Base-by-base conservation (phyloP, 2,888 invertebrate species). In the Bembecia ichneumoniformis region DNA sequence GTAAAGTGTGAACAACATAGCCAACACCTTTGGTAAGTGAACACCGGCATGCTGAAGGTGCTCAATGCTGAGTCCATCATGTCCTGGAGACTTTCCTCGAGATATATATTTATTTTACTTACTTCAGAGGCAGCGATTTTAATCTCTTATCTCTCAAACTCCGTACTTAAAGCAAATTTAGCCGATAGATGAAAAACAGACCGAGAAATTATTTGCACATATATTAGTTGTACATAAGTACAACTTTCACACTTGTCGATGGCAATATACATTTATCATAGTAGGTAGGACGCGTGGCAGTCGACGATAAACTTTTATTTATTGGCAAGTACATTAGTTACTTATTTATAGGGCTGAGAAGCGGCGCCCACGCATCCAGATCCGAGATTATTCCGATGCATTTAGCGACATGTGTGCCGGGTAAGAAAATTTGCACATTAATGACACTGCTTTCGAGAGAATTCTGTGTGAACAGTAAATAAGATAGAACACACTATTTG, bases 281-380 rank as follows among this genome's bases (percentile, higher is more conserved):
- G 46, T 51, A 49, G 51, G 51, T 48, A 47, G 51, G 48, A 50
- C 47, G 43, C 52, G 36, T 50, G 55, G 46, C 49, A 49, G 35
- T 28, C 49, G 47, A 49, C 52, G 55, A 54, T 55, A 55, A 50
- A 49, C 35, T 9, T 36, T 52, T 55, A 53, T 55, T 53, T 55
- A 53, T 55, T 47, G 49, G 28, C 49, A 16, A 51, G 47, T 48
- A 50, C 51, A 48, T 50, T 48, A 47, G 48, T 50, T 49, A 46
- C 43, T 52, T 53, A 53, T 52, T 55, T 55, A 55, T 53, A 49
- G 52, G 43, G 43, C 15, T 44, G 48, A 40, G 11, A 46, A 35
- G 47, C 47, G 20, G 43, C 47, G 47, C 51, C 49, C 47, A 51
- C 51, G 16, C 20, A 14, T 16, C 10, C 7, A 44, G 16, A 44